A percentile compares a stretch with the other conserved stretches of the same genome.
phyloP scores from a whole-genome alignment of 2,113 vertebrate genomes.

The Cricetomys ansorgei region DNA sequence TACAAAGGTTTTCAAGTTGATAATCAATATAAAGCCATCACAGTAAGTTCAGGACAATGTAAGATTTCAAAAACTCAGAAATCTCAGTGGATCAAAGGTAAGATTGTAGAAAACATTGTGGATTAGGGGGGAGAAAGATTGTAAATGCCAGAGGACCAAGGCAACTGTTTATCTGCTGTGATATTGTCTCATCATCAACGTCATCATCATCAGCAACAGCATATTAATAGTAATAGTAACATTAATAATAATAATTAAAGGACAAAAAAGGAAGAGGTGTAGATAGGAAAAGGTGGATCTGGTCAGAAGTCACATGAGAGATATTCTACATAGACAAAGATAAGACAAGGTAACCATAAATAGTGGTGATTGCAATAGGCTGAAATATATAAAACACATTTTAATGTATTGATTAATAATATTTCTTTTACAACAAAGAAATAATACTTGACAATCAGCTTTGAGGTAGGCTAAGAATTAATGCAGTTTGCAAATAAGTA shows the following conservation, averaged over 20 bases:
- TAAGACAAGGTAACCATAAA: background rate
- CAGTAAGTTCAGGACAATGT: background rate
- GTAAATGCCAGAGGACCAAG: background rate
- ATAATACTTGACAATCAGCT: background rate
- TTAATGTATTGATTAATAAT: background rate
- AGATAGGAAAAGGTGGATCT: background rate
- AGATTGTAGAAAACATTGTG: background rate
- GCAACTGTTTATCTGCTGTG: too few species aligned
- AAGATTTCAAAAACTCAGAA: background rate
- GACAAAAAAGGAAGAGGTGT: background rate
- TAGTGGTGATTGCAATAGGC: background rate
- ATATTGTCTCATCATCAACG: background rate
- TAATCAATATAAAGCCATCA: background rate
- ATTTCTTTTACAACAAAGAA: background rate
- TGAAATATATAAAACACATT: background rate
- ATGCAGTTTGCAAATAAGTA: background rate
- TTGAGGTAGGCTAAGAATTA: background rate
- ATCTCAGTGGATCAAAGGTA: background rate
- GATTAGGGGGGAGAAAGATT: background rate
- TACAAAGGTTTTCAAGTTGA: background rate
- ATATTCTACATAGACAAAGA: background rate
- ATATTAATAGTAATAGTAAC: background rate
- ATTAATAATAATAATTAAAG: too few species aligned
- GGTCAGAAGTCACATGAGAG: background rate
- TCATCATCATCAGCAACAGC: too few species aligned